These are phyloP conservation scores for Trichogramma pretiosum DNA, from an alignment of 1,140 invertebrate genomes.

Conservation along the genomic window DNA sequence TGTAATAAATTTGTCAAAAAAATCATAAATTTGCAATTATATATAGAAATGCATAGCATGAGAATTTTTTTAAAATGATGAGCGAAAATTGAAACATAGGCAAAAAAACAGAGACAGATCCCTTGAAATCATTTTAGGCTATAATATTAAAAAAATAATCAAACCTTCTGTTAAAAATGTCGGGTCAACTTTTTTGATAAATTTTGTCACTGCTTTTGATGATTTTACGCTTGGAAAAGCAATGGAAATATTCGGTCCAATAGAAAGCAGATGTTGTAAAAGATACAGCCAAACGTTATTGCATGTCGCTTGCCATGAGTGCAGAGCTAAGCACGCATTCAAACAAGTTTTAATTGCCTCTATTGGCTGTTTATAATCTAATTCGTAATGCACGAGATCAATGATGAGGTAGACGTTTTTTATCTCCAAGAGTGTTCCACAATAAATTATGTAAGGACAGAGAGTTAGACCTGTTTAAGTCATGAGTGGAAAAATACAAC, in stretches of 20 bases:
- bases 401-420: not conserved
- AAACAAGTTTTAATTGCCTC: slow-evolving; percentile 2
- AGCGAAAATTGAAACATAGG: too few relatives aligned
- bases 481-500: too few relatives aligned
- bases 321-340: not conserved
- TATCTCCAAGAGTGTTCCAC: not conserved
- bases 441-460: slow-evolving; percentile 3
- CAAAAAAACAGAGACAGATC: too few relatives aligned
- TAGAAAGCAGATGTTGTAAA: not conserved
- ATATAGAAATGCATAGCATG: too few relatives aligned
- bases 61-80: too few relatives aligned
- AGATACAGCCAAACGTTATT: not conserved
- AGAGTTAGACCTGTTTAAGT: too few relatives aligned
- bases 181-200: too few relatives aligned
- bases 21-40: too few relatives aligned
- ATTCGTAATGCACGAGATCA: not conserved
- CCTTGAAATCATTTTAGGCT: too few relatives aligned
- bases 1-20: too few relatives aligned
- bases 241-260: not conserved
- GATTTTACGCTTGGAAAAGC: not conserved
- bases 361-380: not conserved
- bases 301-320: not conserved
- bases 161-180: too few relatives aligned
- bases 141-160: too few relatives aligned
- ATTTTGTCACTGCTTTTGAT: not conserved